phyloP scores from a whole-genome alignment of 2,797 vertebrate genomes.

The Vireo griseus region DNA sequence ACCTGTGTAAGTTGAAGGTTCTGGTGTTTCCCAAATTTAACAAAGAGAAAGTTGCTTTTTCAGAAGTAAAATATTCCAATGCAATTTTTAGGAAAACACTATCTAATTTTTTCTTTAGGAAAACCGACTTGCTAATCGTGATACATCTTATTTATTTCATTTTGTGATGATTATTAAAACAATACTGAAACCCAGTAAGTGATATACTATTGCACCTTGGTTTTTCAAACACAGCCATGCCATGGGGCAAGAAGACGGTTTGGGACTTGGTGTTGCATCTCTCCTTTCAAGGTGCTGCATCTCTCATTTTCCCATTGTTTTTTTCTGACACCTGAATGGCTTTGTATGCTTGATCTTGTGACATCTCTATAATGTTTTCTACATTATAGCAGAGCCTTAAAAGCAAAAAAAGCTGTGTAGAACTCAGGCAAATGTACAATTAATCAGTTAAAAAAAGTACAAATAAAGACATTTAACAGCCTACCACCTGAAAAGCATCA shows the following conservation, averaged over 20 bases:
- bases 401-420: background rate
- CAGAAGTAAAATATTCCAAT: background rate
- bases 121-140: background rate
- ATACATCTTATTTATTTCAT: background rate
- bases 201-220: background rate
- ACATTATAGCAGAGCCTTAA: background rate
- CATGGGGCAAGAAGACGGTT: background rate
- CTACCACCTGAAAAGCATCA: background rate
- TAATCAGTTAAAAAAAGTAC: background rate
- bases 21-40: background rate
- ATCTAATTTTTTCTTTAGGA: background rate
- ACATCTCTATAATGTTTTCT: background rate
- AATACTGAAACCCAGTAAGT: background rate
- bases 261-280: background rate
- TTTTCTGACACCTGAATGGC: background rate
- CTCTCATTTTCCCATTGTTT: background rate
- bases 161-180: background rate
- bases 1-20: accelerated
- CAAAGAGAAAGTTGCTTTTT: background rate
- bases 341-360: background rate
- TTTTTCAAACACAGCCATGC: background rate
- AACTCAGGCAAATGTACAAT: background rate
- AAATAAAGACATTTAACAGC: background rate
- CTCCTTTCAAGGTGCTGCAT: background rate
- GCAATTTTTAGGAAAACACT: background rate